A percentile compares a stretch with the other conserved stretches of the same genome.
Evolutionary conservation across 2,888 invertebrate species (phyloP).

Genomic region (Oithona nana): DNA sequence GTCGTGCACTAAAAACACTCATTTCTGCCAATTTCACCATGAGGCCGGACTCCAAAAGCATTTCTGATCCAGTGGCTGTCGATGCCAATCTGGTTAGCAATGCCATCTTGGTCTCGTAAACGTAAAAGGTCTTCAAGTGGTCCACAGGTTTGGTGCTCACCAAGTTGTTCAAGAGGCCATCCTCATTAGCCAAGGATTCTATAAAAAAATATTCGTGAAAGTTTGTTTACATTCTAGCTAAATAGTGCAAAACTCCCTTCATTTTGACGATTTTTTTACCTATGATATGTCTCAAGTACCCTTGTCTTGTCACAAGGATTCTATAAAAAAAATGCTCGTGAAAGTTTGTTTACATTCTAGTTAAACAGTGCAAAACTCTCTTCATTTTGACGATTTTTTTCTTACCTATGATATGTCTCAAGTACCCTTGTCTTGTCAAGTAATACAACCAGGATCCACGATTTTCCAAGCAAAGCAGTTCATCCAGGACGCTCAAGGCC

Average conservation of each 20-base stretch:
- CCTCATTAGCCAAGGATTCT: conserved; percentile 54
- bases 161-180: conserved; percentile 42
- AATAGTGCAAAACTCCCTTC: too few species aligned
- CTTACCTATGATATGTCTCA: conserved; percentile 61
- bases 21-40: conserved; percentile 17
- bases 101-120: conserved; percentile 28
- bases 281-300: conserved; percentile 58
- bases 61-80: conserved; percentile 40
- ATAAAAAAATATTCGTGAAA: too few species aligned
- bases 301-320: conserved; percentile 28
- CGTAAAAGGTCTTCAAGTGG: conserved; percentile 20
- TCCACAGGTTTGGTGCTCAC: conserved; percentile 10
- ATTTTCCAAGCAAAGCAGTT: conserved; percentile 52
- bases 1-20: conserved; percentile 14
- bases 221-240: too few species aligned
- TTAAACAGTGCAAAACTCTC: too few species aligned
- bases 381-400: too few species aligned
- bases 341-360: too few species aligned
- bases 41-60: conserved; percentile 20
- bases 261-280: too few species aligned
- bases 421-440: conserved; percentile 35
- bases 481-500: conserved; percentile 59
- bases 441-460: conserved; percentile 42
- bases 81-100: conserved; percentile 49
- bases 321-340: too few species aligned